Percentiles rank a stretch among this genome's conserved stretches.
These are phyloP conservation scores for Eulemur rubriventer DNA, from an alignment of 2,797 vertebrate genomes.

Conservation along the genomic window DNA sequence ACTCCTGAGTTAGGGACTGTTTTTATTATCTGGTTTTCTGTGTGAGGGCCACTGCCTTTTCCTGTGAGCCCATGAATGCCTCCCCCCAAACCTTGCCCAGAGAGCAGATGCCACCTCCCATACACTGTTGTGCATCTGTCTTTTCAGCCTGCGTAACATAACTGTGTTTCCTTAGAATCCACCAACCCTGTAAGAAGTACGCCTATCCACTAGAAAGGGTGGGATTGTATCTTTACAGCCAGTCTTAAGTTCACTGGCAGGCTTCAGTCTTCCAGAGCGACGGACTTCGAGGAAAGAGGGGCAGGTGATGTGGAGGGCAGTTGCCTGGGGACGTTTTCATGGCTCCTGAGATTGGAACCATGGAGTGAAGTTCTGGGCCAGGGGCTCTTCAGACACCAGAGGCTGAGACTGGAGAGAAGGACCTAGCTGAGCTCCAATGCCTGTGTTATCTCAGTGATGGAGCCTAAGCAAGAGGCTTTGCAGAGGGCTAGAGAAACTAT, in stretches of 20 bases:
- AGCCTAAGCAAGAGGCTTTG: neutral
- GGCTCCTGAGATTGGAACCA: neutral
- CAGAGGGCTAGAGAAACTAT: neutral
- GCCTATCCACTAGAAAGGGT: neutral
- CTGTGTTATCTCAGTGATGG: neutral
- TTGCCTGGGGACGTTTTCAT: neutral
- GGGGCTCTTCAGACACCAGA: neutral
- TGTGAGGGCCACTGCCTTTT: neutral
- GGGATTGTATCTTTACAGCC: neutral
- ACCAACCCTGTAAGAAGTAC: neutral
- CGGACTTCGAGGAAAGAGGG: neutral
- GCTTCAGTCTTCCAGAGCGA: neutral
- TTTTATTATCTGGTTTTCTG: neutral
- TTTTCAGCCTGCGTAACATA: neutral
- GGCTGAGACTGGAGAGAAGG: neutral
- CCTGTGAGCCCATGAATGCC: neutral
- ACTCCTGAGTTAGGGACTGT: neutral
- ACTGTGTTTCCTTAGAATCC: fast-evolving
- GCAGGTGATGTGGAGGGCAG: no score
- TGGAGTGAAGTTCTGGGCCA: no score
- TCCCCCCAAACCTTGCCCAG: neutral
- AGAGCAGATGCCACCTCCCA: neutral
- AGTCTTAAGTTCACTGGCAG: neutral
- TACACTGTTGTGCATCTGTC: neutral
- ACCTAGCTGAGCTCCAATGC: neutral